Base-by-base conservation (phyloP, 2,888 invertebrate genomes). In the Aporophyla nigra region DNA sequence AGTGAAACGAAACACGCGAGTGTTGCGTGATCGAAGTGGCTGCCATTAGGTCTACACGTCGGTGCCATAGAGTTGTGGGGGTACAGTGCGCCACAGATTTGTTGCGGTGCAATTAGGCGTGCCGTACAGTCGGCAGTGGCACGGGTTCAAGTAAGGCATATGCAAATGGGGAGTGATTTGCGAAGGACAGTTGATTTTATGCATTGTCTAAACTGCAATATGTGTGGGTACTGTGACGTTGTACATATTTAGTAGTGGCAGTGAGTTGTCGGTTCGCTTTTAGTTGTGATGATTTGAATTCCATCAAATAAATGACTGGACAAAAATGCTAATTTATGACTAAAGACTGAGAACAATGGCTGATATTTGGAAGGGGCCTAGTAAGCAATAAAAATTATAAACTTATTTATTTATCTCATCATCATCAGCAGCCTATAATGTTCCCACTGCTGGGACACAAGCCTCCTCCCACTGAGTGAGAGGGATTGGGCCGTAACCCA, bases 61-160 rank as follows among this genome's bases (percentile, higher is more conserved):
- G 59, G 69, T 82, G 63, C 66, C 77, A 73, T 73, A 73, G 82
- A 82, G 70, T 85, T 82, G 84, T 71, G 71, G 69, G 68, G 71
- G 82, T 68, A 85, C 77, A 71, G 56, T 65, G 68, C 58, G 61
- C 71, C 61, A 43, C 74, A 83, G 78, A 86, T 86, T 87, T 87
- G 84, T 86, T 76, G 80, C 80, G 27, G 76, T 87, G 86, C 83
- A 86, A 87, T 86, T 86, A 86, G 84, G 76, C 80, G 67, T 74
- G 71, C 75, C 62, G 82, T 72, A 82, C 72, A 73, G 77, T 82
- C 78, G 66, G 62, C 74, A 77, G 69, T 82, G 76, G 82, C 72
- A 85, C 85, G 77, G 63, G 59, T 77, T 84, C 82, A 85, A 82
- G 77, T 74, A 77, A 84, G 84, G 78, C 82, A 69, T 85, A 84